Evolutionary conservation across 2,797 vertebrate species (phyloP), one percentile per base, ranked within the genome.

Genomic region (Arctocebus calabarensis): DNA sequence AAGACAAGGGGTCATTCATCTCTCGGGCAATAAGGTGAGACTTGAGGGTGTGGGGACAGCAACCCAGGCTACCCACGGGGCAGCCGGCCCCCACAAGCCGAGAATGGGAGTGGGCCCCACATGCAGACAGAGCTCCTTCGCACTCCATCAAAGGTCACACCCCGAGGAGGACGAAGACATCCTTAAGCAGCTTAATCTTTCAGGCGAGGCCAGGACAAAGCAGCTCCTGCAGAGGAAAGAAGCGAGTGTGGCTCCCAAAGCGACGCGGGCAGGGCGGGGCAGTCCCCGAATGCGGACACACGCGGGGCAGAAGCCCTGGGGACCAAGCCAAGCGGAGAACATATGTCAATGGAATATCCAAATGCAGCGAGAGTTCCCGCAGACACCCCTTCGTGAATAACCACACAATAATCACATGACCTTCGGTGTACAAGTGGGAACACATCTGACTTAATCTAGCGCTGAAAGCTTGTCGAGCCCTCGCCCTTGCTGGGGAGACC

Each of bases 131-230:
- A 68, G 45, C 62, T 55, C 45, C 5, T n/a, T 59, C 66, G 37
- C n/a, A 84, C 70, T 84, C 55, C 85, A 92, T 81, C 92, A 84
- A 92, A 97, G 64, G 92, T 68, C 40, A 27, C 20, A 79, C 2
- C 66, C 70, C 0, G 68, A 71, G 95, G 68, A 90, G 37, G 79
- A 83, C 57, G 48, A 84, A 92, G 90, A 79, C 34, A 45, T 43
- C 1, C 2, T 77, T 40, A 66, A 84, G 55, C n/a, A 81, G 70
- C 27, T 81, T 90, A 48, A 81, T 77, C 45, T 90, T 88, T 77
- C 29, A n/a, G 64, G 29, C 45, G 62, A 96, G 40, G n/a, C 32
- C 20, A 3, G 48, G 5, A 74, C 32, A 90, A 82, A 57, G 59
- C 74, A 82, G 87, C 45, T 94, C 64, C 74, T 57, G 45, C 8